Conservation (phyloP, 1,140 invertebrate genomes). For the Saccostrea cuccullata region DNA sequence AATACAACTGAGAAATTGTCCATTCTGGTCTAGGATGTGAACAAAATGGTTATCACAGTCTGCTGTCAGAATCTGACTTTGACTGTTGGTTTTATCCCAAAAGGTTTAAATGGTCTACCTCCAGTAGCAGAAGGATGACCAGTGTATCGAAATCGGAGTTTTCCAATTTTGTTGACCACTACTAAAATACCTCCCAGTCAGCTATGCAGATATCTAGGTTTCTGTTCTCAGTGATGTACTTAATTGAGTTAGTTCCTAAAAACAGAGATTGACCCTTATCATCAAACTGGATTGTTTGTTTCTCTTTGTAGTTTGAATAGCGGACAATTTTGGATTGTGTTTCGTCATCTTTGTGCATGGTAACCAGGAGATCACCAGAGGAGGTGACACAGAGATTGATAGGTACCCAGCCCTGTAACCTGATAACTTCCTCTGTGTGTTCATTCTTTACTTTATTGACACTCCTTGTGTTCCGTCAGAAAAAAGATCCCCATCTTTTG, state of each 20-base stretch:
- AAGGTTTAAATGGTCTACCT: too few relatives aligned
- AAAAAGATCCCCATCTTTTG: not conserved
- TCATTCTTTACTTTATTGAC: not conserved
- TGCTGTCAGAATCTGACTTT: too few relatives aligned
- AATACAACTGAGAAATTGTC: too few relatives aligned
- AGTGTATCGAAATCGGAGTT: not conserved
- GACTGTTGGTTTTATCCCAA: too few relatives aligned
- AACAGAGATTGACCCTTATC: not conserved
- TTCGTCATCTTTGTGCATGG: not conserved
- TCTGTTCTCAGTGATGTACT: not conserved
- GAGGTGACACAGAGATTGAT: not conserved
- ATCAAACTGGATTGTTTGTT: not conserved
- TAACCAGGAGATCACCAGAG: not conserved
- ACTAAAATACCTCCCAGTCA: not conserved
- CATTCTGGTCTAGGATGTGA: too few relatives aligned
- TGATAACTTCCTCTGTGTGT: not conserved
- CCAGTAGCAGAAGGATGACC: not conserved
- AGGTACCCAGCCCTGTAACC: not conserved
- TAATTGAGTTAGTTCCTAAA: not conserved
- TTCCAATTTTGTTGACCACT: not conserved
- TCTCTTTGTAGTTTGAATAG: not conserved
- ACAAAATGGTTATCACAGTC: too few relatives aligned
- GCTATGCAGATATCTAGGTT: not conserved
- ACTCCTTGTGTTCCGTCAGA: not conserved
- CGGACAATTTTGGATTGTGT: not conserved